These are phyloP conservation scores for Trissoscelio sp. DNA, from an alignment of 2,888 invertebrate genomes.

Conservation along the genomic window DNA sequence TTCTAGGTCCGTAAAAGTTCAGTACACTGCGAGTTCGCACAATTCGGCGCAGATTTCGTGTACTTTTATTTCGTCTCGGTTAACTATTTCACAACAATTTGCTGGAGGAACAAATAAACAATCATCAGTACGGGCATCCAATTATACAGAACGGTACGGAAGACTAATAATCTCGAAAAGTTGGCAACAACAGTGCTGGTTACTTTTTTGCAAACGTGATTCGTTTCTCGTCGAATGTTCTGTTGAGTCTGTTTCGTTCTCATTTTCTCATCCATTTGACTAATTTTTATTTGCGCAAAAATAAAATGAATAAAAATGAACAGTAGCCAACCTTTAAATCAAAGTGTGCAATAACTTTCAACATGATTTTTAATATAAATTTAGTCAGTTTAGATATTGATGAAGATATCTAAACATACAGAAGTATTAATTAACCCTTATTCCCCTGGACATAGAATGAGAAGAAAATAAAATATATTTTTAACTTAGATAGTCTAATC, in stretches of 20 bases:
- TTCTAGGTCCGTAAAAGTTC: background rate
- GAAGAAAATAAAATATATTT: too few relatives aligned
- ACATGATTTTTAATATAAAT: too few relatives aligned
- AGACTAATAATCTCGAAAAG: slow-evolving; percentile 30
- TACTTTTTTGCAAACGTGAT: slow-evolving; percentile 8
- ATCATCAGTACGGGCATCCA: slow-evolving; percentile 20
- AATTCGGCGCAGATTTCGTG: slow-evolving; percentile 14
- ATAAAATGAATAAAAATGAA: background rate
- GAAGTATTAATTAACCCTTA: too few relatives aligned
- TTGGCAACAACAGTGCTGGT: slow-evolving; percentile 4
- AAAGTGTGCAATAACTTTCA: too few relatives aligned
- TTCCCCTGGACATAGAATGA: too few relatives aligned
- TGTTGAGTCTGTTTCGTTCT: slow-evolving; percentile 1
- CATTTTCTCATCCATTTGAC: background rate
- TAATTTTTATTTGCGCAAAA: background rate
- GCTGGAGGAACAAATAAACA: slow-evolving; percentile 22
- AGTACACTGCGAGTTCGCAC: background rate
- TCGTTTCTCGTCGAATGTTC: background rate
- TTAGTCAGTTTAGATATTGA: too few relatives aligned
- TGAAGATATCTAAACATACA: too few relatives aligned
- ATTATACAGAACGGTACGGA: slow-evolving; percentile 31
- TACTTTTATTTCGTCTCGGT: slow-evolving; percentile 2
- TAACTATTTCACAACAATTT: slow-evolving; percentile 41
- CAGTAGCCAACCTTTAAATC: too few relatives aligned
- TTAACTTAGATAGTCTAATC: too few relatives aligned